Evolutionary conservation across 2,888 invertebrate genomes (phyloP), one percentile per base, ranked within the genome.

Genomic region (Drosophila paracracens): DNA sequence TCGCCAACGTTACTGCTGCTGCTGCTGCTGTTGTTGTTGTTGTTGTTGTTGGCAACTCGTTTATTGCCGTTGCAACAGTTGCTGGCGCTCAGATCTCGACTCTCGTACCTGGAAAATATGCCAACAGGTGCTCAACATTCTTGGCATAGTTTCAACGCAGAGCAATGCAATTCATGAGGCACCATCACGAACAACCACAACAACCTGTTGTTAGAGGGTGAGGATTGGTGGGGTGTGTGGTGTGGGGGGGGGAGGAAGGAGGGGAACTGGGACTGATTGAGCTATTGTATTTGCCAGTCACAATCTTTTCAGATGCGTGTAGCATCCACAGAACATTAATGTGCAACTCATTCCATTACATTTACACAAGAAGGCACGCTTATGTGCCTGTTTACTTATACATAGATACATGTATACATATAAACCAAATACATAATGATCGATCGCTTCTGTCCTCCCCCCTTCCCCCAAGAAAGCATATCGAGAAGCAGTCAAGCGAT

Each of bases 101-200:
- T 38, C 54, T 36, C 27, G 56, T 56, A 27, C 16, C 52, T 66
- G 56, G 70, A 86, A 88, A 80, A 70, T 50, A 83, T 86, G 86
- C 86, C 88, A 85, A 74, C 85, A 85, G 85, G 85, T 85, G 85
- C 85, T 85, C 82, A 82, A 62, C 88, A 85, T 85, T 88, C 85
- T 85, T 83, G 85, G 88, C 88, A 85, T 85, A 80, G 82, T 85
- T 88, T 74, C 66, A 63, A 66, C 54, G 8, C 25, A 68, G 56
- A 18, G 66, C 38, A 33, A 35, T 31, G 70, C 70, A 76, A 81
- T 83, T 83, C 64, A 63, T 57, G 56, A 50, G 70, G 52, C 66
- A 35, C 43, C 61, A 53, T 60, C 62, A 61, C 59, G 36, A 48
- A 57, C 54, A 25, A 58, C 25, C 7, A n/a, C 46, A 16, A 16